Conservation (phyloP, 2,888 invertebrate genomes). For the Chorisops tibialis region DNA sequence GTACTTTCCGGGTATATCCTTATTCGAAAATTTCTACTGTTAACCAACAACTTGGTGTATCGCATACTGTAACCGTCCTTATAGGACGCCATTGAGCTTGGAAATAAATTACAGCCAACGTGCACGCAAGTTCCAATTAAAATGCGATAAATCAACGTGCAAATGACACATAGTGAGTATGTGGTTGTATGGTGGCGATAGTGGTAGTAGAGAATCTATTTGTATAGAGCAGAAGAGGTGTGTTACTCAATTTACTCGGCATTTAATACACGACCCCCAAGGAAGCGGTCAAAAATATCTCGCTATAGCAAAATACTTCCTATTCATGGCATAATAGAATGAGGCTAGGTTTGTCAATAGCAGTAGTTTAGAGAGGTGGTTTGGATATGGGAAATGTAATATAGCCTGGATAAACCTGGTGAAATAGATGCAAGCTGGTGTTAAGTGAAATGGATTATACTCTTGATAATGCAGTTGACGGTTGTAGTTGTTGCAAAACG, state of each 20-base stretch:
- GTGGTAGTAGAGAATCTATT: background rate
- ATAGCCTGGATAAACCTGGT: too few relatives aligned
- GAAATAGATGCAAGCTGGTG: too few relatives aligned
- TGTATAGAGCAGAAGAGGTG: constrained; percentile 6
- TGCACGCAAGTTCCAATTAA: constrained; percentile 28
- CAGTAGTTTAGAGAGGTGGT: background rate
- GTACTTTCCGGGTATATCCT: background rate
- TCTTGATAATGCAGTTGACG: too few relatives aligned
- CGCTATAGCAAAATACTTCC: background rate
- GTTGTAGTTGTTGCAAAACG: too few relatives aligned
- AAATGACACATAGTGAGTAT: constrained; percentile 19
- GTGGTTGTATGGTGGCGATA: too few relatives aligned
- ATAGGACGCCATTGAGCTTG: constrained; percentile 14
- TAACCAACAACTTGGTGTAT: constrained; percentile 13
- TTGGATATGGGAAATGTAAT: too few relatives aligned
- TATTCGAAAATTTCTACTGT: background rate
- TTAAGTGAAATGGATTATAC: too few relatives aligned
- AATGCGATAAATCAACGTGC: constrained; percentile 28
- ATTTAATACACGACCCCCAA: constrained; percentile 9
- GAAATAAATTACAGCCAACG: constrained; percentile 23
- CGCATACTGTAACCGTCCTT: constrained; percentile 15
- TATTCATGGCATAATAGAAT: background rate
- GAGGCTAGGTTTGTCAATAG: constrained; percentile 3
- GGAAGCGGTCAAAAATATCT: constrained; percentile 15
- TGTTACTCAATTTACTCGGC: constrained; percentile 5